Conservation (phyloP, 2,888 invertebrate species). For the Dolomedes plantarius region DNA sequence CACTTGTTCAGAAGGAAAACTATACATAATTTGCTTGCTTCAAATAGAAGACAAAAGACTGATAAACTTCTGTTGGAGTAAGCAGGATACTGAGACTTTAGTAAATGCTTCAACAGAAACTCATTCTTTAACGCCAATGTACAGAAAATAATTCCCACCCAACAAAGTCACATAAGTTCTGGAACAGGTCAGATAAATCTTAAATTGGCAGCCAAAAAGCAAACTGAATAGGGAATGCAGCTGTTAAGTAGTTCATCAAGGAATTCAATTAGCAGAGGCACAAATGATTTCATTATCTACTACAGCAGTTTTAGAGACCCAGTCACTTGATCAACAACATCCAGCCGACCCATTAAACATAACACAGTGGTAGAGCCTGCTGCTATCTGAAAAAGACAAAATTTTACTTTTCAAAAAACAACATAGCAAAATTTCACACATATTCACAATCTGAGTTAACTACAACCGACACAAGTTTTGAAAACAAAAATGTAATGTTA, state of each 20-base stretch:
- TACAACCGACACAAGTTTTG: no score
- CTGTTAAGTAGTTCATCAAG: constrained; percentile 18
- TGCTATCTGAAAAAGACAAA: constrained; percentile 71
- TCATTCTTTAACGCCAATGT: neutral
- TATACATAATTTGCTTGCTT: no score
- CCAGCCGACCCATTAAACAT: constrained; percentile 74
- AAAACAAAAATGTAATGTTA: no score
- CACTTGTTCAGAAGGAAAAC: no score
- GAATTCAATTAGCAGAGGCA: constrained; percentile 55
- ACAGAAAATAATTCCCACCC: neutral
- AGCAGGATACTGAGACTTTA: no score
- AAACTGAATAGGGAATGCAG: constrained; percentile 26
- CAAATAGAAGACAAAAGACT: no score
- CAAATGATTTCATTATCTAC: constrained; percentile 18
- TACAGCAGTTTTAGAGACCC: constrained; percentile 74
- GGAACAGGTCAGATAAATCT: neutral
- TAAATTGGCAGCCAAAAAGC: constrained; percentile 25
- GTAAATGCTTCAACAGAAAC: no score
- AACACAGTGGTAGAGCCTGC: constrained; percentile 75
- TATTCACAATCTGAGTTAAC: no score
- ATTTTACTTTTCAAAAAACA: no score
- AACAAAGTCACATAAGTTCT: neutral
- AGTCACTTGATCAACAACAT: constrained; percentile 75
- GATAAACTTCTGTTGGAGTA: no score
- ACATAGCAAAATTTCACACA: no score